Evolutionary conservation across 2,113 vertebrate species (phyloP).

Genomic region (Otus sunia): DNA sequence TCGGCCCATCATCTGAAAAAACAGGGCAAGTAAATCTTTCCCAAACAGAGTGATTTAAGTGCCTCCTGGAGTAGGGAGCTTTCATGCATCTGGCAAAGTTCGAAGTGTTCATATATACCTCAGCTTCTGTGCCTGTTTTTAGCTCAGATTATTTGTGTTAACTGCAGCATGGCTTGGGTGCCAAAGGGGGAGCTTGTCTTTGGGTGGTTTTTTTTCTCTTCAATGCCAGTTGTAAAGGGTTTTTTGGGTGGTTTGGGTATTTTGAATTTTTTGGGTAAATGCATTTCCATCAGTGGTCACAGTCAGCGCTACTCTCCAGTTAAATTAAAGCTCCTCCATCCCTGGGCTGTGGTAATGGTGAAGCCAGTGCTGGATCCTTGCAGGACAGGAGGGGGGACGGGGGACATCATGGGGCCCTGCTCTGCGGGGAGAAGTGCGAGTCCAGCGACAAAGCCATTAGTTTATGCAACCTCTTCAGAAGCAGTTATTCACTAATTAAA

Average conservation of each 20-base stretch:
- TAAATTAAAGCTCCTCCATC: not conserved
- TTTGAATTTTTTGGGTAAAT: not conserved
- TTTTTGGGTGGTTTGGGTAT: too few species aligned
- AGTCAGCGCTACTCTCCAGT: rapidly evolving
- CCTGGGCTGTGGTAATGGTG: rapidly evolving
- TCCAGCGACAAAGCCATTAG: not conserved
- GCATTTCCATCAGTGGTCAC: rapidly evolving
- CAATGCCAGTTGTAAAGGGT: rapidly evolving
- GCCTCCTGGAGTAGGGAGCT: not conserved
- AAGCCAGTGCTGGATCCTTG: not conserved
- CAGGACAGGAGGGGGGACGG: not conserved
- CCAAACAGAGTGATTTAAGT: not conserved
- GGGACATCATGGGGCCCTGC: rapidly evolving
- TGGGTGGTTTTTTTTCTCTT: not conserved
- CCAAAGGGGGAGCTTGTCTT: not conserved
- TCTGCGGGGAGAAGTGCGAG: rapidly evolving
- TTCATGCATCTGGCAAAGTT: not conserved
- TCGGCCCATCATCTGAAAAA: not conserved
- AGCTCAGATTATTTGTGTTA: rapidly evolving
- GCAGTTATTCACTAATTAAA: not conserved
- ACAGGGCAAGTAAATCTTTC: not conserved
- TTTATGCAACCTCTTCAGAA: not conserved
- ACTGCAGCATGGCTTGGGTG: not conserved
- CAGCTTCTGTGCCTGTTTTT: rapidly evolving
- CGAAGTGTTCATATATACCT: rapidly evolving